Conservation (phyloP, 2,888 invertebrate species). For the Tachina fera region DNA sequence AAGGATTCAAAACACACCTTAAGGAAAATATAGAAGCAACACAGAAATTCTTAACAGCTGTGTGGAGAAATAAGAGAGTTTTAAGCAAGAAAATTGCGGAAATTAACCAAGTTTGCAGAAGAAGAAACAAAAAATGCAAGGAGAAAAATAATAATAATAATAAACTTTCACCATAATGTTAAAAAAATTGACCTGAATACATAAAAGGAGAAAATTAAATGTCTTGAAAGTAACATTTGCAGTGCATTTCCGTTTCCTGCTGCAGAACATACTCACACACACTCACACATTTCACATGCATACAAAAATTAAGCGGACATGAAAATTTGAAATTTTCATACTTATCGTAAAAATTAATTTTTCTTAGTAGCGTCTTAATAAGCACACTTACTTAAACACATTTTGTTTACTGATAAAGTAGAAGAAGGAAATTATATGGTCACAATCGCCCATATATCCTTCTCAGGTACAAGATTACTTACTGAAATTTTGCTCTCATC, state of each 20-base stretch:
- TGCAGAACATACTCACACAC: constrained; percentile 12
- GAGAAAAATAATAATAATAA: constrained; percentile 32
- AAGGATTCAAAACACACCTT: constrained; percentile 55
- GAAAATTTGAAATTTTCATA: background rate
- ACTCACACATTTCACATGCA: background rate
- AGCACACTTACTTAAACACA: too few species aligned
- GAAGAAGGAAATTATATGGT: too few species aligned
- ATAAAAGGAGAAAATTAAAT: constrained; percentile 61
- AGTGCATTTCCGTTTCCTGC: constrained; percentile 69
- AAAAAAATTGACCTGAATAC: constrained; percentile 62
- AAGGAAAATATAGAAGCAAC: constrained; percentile 21
- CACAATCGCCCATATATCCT: too few species aligned
- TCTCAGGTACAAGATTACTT: too few species aligned
- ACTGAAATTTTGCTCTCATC: too few species aligned
- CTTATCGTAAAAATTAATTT: too few species aligned
- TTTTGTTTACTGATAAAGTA: too few species aligned
- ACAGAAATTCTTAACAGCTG: background rate
- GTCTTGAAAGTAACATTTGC: constrained; percentile 68
- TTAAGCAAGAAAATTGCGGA: constrained; percentile 34
- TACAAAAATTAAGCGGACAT: background rate
- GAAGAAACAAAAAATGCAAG: constrained; percentile 9
- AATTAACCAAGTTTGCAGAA: constrained; percentile 46
- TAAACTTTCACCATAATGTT: constrained; percentile 38
- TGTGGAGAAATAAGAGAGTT: background rate
- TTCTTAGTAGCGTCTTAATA: too few species aligned